Base-by-base conservation (phyloP, 2,888 invertebrate genomes). In the Dysmachus trigonus region DNA sequence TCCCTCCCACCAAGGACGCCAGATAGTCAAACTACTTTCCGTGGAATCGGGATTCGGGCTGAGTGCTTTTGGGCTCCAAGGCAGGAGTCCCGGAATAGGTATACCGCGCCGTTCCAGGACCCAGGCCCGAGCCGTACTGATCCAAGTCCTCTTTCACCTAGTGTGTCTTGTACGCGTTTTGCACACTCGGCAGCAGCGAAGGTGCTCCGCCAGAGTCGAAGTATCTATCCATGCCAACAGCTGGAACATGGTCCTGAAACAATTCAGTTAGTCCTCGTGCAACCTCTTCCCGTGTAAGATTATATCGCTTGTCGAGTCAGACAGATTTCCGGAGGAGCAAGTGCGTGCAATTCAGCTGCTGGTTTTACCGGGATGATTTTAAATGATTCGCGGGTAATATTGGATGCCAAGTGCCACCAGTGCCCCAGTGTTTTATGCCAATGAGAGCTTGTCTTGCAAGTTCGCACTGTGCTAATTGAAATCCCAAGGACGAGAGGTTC, bases 191-290 rank as follows among this genome's bases (percentile, higher is more conserved):
- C 38, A 83, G 38, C 83, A 41, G 8, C 30, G 81, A 83, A 83
- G 41, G 41, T 41, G 27, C 62, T 10, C 10, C 62, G 22, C 22
- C 18, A 71, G 72, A 83, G 72, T 22, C 72, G 8, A 71, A 62
- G 83, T 82, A 35, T 82, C 82, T 83, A 83, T 72, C 72, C 72
- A 41, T 72, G 27, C 83, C 83, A 72, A 72, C 41, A 41, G 38
- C 82, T 72, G 47, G 83, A 72, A 83, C 72, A 83, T 47, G 30
- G 72, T 83, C 27, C 31, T 41, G 72, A 72, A 83, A 83, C 83
- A 83, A 83, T 83, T 83, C 27, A 72, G 41, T 83, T 83, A 83
- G 83, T 83, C 83, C 83, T 83, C 72, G 72, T 72, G 72, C 72
- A 83, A 83, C 83, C 83, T 72, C 38, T 83, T 83, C 53, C 41